Conservation (phyloP, 2,797 vertebrate species). For the Arvicola amphibius region DNA sequence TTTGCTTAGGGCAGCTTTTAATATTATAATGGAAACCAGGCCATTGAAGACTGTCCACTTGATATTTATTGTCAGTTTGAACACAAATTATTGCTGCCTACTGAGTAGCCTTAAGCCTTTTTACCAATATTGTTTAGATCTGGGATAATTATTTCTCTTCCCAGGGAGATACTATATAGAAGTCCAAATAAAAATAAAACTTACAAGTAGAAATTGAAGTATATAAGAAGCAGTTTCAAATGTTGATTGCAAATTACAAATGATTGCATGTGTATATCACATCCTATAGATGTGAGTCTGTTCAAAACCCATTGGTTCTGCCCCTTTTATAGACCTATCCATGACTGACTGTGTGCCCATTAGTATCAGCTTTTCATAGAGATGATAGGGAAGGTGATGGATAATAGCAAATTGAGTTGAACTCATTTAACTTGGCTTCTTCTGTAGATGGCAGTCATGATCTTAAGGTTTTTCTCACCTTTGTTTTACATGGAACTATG, state of each 20-base stretch:
- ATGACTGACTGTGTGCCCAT: not conserved
- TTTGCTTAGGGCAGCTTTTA: conserved; percentile 67
- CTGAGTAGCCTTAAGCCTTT: conserved; percentile 64
- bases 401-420: not conserved
- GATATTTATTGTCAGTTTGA: conserved; percentile 76
- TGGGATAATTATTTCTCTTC: conserved; percentile 71
- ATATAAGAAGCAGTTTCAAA: not conserved
- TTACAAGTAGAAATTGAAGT: not conserved
- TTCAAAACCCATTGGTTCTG: not conserved
- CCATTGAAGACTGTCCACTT: conserved; percentile 43
- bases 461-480: not conserved
- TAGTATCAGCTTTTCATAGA: not conserved
- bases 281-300: not conserved
- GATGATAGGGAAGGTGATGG: not conserved
- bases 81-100: conserved; percentile 70
- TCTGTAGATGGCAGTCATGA: not conserved
- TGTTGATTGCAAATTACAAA: not conserved
- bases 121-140: conserved; percentile 65
- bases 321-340: not conserved
- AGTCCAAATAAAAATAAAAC: conserved; percentile 59
- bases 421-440: not conserved
- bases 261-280: not conserved
- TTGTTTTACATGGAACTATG: not conserved
- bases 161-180: conserved; percentile 12
- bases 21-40: conserved; percentile 37